Percentiles rank a stretch among this genome's conserved stretches.
phyloP scores from a whole-genome alignment of 1,140 invertebrate genomes.

The Drosophila gunungcola region DNA sequence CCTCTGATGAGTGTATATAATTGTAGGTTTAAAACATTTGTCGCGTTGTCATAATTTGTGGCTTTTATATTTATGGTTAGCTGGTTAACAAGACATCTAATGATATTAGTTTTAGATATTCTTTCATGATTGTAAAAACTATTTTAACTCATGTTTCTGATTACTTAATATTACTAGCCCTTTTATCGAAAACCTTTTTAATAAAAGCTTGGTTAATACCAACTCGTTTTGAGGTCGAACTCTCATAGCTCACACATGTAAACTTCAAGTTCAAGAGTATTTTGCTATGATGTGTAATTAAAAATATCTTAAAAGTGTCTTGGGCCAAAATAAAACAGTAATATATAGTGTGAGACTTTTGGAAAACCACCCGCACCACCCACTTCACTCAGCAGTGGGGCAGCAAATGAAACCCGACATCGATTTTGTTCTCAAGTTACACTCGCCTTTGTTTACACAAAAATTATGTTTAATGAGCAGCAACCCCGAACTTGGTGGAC shows the following conservation, averaged over 20 bases:
- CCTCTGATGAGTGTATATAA: conserved; percentile 18
- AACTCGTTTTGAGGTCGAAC: too few species aligned
- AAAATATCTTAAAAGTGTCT: not conserved
- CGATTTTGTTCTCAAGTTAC: conserved; percentile 78
- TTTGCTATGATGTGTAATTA: not conserved
- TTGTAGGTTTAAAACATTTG: conserved; percentile 11
- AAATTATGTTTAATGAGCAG: conserved; percentile 82
- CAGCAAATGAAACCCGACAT: conserved; percentile 53
- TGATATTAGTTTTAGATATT: too few species aligned
- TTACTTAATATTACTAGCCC: too few species aligned
- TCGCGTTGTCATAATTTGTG: conserved; percentile 15
- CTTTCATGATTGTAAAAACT: too few species aligned
- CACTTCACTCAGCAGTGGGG: conserved; percentile 33
- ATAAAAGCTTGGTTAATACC: too few species aligned
- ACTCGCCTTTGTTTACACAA: conserved; percentile 78
- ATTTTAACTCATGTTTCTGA: too few species aligned
- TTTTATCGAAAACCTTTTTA: too few species aligned
- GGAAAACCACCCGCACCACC: conserved; percentile 27
- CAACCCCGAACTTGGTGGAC: conserved; percentile 26
- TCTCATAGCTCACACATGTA: too few species aligned
- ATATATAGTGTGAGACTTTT: not conserved
- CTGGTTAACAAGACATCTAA: not conserved
- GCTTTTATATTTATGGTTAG: not conserved
- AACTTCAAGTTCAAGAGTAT: not conserved
- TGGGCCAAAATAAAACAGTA: not conserved